These are phyloP conservation scores for Chondrosia reniformis DNA, from an alignment of 37 sponge, comb jelly and placozoan species.

Conservation along the genomic window DNA sequence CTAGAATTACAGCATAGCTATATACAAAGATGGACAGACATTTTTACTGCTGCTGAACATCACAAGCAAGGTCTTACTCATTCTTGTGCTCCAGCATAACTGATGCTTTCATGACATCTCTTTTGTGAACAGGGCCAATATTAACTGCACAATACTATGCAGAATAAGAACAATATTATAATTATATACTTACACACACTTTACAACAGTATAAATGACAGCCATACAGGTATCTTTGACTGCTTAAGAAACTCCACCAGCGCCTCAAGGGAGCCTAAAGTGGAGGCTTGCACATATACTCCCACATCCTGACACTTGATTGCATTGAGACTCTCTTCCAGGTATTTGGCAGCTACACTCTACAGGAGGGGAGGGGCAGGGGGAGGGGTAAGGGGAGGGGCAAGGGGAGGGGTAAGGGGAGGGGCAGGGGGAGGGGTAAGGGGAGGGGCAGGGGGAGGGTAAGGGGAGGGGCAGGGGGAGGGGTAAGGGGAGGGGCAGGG, in stretches of 20 bases:
- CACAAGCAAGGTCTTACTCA: constrained; percentile 64
- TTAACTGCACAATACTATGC: constrained; percentile 80
- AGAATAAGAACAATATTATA: background rate
- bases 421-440: too few species aligned
- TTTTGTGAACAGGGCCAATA: constrained; percentile 99
- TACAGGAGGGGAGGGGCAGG: too few species aligned
- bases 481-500: too few species aligned
- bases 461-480: too few species aligned
- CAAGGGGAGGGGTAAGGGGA: too few species aligned
- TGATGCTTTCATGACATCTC: constrained; percentile 94
- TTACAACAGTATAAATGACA: background rate
- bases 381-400: too few species aligned
- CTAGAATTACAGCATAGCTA: constrained; percentile 96
- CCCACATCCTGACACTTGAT: constrained; percentile 87
- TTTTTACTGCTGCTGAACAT: background rate
- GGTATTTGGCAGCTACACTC: too few species aligned
- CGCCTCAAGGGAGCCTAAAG: constrained; percentile 96
- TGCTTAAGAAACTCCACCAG: constrained; percentile 89
- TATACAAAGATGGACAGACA: background rate
- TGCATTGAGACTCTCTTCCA: constrained; percentile 61
- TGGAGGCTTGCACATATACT: constrained; percentile 98
- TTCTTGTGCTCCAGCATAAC: constrained; percentile 93
- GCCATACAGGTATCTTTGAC: constrained; percentile 93
- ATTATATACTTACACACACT: background rate
- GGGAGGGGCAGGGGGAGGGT: too few species aligned